A percentile compares a stretch with the other conserved stretches of the same genome.
phyloP scores from a whole-genome alignment of 2,797 vertebrate species.

The Enteromius mattozi region DNA sequence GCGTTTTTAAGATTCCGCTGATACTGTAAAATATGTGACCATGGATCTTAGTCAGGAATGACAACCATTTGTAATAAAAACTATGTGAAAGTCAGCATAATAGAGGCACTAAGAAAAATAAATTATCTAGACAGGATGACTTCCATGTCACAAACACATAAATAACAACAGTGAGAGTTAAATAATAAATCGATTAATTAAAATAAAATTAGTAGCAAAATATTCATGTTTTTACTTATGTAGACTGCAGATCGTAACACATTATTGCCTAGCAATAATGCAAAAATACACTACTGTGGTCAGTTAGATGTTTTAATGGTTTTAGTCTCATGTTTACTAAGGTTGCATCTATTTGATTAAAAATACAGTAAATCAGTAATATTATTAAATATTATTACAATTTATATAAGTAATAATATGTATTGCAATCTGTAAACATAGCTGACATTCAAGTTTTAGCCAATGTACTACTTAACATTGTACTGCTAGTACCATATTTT shows the following conservation, averaged over 20 bases:
- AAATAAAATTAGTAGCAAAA: not conserved
- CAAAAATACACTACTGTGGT: not conserved
- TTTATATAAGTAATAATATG: no score
- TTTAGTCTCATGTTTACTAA: not conserved
- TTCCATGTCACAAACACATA: not conserved
- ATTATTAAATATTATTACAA: not conserved
- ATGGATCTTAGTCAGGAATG: conserved; percentile 17
- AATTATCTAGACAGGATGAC: not conserved
- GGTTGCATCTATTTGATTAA: not conserved
- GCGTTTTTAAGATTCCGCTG: conserved; percentile 16
- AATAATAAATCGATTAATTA: not conserved
- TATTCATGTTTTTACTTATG: not conserved
- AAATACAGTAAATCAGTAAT: not conserved
- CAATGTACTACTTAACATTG: not conserved
- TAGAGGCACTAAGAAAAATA: conserved; percentile 8
- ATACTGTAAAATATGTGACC: not conserved
- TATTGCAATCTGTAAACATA: not conserved
- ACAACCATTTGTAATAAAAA: conserved; percentile 38
- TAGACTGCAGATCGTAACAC: not conserved
- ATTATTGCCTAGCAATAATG: not conserved
- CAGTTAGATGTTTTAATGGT: not conserved
- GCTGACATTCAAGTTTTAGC: not conserved
- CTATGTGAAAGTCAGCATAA: not conserved
- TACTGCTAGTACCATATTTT: not conserved
- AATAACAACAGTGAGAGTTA: not conserved